phyloP scores from a whole-genome alignment of 2,888 invertebrate species.

The Aphidoletes aphidimyza region DNA sequence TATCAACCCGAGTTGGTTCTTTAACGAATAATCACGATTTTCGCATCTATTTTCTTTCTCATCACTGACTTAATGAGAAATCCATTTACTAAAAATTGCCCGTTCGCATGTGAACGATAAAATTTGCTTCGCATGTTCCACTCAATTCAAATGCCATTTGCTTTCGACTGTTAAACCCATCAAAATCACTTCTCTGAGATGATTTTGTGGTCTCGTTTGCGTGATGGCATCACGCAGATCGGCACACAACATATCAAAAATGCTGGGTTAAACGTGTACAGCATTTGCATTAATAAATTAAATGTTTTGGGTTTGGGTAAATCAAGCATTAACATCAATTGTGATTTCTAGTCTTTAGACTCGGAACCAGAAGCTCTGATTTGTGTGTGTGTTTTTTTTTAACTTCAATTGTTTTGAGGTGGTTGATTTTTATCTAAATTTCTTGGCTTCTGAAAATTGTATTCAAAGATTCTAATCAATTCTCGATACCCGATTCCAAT shows the following conservation, averaged over 20 bases:
- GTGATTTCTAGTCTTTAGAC: neutral
- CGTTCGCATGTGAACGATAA: neutral
- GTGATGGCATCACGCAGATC: neutral
- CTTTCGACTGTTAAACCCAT: neutral
- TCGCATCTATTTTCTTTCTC: constrained; percentile 12
- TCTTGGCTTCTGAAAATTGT: no score
- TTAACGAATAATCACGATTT: constrained; percentile 14
- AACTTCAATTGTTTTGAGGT: no score
- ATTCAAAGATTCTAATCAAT: no score
- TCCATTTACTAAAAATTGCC: neutral
- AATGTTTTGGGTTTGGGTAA: neutral
- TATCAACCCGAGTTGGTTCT: constrained; percentile 16
- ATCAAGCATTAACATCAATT: neutral
- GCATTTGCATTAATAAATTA: neutral
- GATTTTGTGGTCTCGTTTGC: neutral
- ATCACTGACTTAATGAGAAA: neutral
- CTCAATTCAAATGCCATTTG: neutral
- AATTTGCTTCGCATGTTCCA: neutral
- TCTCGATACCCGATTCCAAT: no score
- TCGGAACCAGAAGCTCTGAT: no score
- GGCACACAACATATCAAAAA: no score
- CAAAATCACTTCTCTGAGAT: neutral
- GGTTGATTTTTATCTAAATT: no score
- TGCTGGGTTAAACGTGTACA: neutral
- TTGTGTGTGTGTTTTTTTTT: neutral